Base-by-base conservation (phyloP, 2,797 vertebrate species). In the Aplochiton taeniatus region DNA sequence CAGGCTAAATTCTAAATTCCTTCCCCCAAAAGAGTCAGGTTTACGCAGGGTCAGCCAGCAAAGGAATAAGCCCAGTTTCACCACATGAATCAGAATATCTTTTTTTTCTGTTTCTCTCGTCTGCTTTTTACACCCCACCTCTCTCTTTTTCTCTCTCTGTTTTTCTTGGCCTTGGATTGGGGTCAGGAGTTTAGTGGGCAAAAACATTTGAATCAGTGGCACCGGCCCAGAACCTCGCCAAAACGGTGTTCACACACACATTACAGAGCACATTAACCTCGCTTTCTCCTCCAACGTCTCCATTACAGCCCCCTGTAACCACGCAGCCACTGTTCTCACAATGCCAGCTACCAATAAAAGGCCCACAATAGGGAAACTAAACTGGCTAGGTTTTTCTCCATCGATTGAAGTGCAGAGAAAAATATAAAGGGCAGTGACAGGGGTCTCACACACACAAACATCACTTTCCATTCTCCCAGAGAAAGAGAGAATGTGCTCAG, bases 181-280 rank as follows among this genome's bases (percentile, higher is more conserved):
- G 90, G 91, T 92, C 89, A 90, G 81, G 80, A 91, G 91, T 92
- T 91, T 91, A 92, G 87, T 90, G 86, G 90, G 88, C 86, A 84
- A 90, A 87, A 90, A 88, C 88, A 88, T 90, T 91, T 85, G 83
- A 90, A 86, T 77, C 46, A 41, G 85, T 88, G 89, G 89, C 89
- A 85, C 79, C 0, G 85, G 89, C 89, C 88, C 87, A 80, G 86
- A 88, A 80, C 73, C 78, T 82, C 82, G 82, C 59, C n/a, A 51
- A 57, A 72, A 88, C 82, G 84, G 79, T 16, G 63, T 87, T 86
- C 86, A 73, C 80, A 10, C 44, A 66, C 64, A 52, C 74, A 82
- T 90, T 88, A 89, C 71, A 69, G 79, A 88, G 81, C 85, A 81
- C 88, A 87, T 91, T 90, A 92, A 91, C 87, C 89, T 89, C 85